phyloP scores from a whole-genome alignment of 2,888 invertebrate genomes.

The Drosophila mayaguana region DNA sequence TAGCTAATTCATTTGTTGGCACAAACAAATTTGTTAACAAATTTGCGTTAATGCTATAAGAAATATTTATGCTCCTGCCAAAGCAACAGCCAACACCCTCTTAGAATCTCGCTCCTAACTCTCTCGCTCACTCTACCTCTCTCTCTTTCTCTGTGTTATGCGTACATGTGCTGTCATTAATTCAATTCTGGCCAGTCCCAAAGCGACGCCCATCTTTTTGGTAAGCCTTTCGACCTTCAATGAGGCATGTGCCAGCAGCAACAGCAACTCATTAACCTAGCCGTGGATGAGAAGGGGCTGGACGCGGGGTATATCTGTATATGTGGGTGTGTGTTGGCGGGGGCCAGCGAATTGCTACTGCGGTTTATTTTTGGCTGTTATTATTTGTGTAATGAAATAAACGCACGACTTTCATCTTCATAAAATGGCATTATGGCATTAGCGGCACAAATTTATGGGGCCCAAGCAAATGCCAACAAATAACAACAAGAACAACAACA shows the following conservation, averaged over 20 bases:
- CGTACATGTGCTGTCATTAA: slow-evolving; percentile 72
- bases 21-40: slow-evolving; percentile 82
- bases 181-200: slow-evolving; percentile 67
- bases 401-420: slow-evolving; percentile 82
- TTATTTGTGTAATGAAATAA: slow-evolving; percentile 82
- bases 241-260: slow-evolving; percentile 70
- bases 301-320: neutral
- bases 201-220: slow-evolving; percentile 34
- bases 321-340: neutral
- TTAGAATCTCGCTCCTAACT: neutral
- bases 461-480: slow-evolving; percentile 31
- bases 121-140: neutral
- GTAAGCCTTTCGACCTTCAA: slow-evolving; percentile 81
- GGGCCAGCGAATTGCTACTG: slow-evolving; percentile 49
- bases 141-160: slow-evolving; percentile 26
- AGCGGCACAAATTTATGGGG: slow-evolving; percentile 72
- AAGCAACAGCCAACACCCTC: neutral
- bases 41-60: slow-evolving; percentile 76
- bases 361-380: slow-evolving; percentile 77
- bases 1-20: slow-evolving; percentile 77
- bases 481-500: slow-evolving; percentile 15
- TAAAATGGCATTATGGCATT: slow-evolving; percentile 81
- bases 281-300: neutral
- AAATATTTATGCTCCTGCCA: slow-evolving; percentile 66
- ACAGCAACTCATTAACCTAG: slow-evolving; percentile 68